Conservation (phyloP, 1,140 invertebrate species). For the Lepidurus arcticus region DNA sequence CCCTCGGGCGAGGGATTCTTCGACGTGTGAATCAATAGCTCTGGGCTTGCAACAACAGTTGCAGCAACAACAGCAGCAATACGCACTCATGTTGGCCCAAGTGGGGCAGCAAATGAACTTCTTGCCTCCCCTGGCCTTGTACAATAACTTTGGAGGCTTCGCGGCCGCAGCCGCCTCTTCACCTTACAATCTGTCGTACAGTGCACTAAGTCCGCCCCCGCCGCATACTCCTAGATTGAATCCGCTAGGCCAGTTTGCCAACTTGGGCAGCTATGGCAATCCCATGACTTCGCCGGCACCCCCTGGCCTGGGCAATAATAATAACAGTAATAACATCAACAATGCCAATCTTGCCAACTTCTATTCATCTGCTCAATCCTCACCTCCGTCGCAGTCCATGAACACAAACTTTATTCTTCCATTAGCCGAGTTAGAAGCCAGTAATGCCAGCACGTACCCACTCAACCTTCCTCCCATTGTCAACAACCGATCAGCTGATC, state of each 20-base stretch:
- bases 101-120: constrained; percentile 29
- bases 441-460: constrained; percentile 27
- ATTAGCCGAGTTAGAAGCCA: constrained; percentile 30
- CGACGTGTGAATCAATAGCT: constrained; percentile 5
- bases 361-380: constrained; percentile 3
- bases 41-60: constrained; percentile 30
- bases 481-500: constrained; percentile 31
- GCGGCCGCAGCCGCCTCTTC: neutral
- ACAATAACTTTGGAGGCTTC: constrained; percentile 20
- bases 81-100: constrained; percentile 34
- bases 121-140: neutral
- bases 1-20: neutral
- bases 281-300: neutral
- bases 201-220: neutral
- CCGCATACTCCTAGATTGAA: neutral
- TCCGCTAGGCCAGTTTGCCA: neutral
- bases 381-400: neutral
- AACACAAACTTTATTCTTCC: constrained; percentile 33
- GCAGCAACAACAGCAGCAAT: constrained; percentile 35
- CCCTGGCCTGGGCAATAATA: neutral
- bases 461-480: constrained; percentile 30
- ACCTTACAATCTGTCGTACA: neutral
- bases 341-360: constrained; percentile 23
- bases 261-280: neutral
- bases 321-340: neutral